phyloP scores from a whole-genome alignment of 2,113 vertebrate species.

The Gulo gulo region DNA sequence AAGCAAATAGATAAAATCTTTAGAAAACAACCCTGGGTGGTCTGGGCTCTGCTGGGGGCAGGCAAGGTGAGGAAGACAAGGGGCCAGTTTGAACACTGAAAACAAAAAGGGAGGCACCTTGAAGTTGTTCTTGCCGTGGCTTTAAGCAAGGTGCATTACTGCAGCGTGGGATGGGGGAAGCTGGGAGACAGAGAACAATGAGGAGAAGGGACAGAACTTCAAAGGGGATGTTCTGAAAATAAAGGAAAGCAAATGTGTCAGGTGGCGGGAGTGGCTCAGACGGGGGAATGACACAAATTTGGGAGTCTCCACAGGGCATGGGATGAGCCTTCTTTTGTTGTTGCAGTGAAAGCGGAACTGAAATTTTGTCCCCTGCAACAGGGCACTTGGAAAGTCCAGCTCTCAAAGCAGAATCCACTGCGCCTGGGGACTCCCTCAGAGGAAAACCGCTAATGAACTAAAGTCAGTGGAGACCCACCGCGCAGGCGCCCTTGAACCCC shows the following conservation, averaged over 20 bases:
- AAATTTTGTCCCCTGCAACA: not conserved
- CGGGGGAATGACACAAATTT: not conserved
- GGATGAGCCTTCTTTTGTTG: not conserved
- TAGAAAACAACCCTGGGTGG: not conserved
- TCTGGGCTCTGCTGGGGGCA: not conserved
- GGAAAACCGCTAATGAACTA: not conserved
- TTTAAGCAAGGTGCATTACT: not conserved
- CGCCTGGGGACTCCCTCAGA: fast-evolving
- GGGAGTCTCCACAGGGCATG: not conserved
- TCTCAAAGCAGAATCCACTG: not conserved
- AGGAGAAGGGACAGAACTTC: not conserved
- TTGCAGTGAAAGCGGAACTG: not conserved
- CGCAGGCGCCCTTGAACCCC: fast-evolving
- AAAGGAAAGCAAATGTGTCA: not conserved
- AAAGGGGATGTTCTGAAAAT: not conserved
- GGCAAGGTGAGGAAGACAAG: no score
- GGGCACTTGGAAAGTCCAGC: not conserved
- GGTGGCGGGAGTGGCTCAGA: not conserved
- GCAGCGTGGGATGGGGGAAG: not conserved
- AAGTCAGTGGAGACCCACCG: not conserved
- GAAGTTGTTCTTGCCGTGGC: not conserved
- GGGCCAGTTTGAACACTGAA: not conserved
- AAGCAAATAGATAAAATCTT: not conserved
- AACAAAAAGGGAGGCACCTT: not conserved
- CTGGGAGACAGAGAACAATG: not conserved